A percentile compares a stretch with the other conserved stretches of the same genome.
Evolutionary conservation across 2,113 vertebrate genomes (phyloP).

Genomic region (Meles meles): DNA sequence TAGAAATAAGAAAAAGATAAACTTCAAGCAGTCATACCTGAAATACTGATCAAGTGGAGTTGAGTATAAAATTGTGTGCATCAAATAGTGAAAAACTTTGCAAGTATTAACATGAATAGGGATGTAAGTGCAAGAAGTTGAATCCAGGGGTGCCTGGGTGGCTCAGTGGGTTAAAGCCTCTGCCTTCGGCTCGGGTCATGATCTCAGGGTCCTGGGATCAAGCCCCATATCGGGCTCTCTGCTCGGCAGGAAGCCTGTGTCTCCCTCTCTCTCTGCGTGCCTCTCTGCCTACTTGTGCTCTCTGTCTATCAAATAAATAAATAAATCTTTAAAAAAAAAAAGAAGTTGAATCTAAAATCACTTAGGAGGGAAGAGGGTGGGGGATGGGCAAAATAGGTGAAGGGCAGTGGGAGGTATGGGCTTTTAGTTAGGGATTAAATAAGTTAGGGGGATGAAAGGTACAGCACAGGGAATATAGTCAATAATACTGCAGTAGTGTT

Average conservation of each 20-base stretch:
- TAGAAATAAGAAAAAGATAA: background rate
- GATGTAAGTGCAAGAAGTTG: background rate
- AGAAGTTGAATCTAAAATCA: background rate
- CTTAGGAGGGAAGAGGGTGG: background rate
- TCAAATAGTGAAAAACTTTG: background rate
- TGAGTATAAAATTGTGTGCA: background rate
- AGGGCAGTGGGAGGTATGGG: background rate
- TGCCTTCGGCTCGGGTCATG: too few relatives aligned
- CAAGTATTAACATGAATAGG: background rate
- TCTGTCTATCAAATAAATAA: too few relatives aligned
- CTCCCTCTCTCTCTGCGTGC: too few relatives aligned
- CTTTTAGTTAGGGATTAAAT: background rate
- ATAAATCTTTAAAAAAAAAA: too few relatives aligned
- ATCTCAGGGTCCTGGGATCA: too few relatives aligned
- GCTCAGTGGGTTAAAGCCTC: too few relatives aligned
- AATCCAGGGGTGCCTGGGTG: too few relatives aligned
- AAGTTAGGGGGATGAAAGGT: background rate
- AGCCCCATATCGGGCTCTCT: too few relatives aligned
- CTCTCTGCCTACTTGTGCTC: too few relatives aligned
- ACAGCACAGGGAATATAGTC: background rate
- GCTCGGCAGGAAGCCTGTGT: too few relatives aligned
- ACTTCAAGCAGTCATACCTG: background rate
- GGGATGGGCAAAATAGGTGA: background rate
- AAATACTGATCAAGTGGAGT: background rate
- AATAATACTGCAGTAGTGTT: background rate